A percentile compares a stretch with the other conserved stretches of the same genome.
Conservation (phyloP, 2,797 vertebrate species). For the Prunella strophiata region DNA sequence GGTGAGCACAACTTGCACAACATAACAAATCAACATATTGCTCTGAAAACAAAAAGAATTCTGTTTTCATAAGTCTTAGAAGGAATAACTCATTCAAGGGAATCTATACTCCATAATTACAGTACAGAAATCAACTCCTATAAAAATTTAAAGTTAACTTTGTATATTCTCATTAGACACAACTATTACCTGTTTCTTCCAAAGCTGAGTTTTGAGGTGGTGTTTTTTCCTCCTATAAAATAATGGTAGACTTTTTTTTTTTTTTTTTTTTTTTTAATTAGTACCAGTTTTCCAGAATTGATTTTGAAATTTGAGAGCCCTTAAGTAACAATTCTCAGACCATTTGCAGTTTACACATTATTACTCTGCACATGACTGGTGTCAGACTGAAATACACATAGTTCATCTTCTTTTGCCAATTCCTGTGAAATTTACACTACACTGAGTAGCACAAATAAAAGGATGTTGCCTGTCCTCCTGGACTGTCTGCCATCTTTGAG, state of each 20-base stretch:
- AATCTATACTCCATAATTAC: not conserved
- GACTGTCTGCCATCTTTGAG: not conserved
- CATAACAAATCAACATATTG: not conserved
- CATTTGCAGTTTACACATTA: not conserved
- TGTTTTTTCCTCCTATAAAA: not conserved
- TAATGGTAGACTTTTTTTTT: not conserved
- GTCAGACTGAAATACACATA: not conserved
- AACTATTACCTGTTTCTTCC: not conserved
- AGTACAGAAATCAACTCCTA: not conserved
- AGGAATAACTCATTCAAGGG: not conserved
- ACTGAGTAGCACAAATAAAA: not conserved
- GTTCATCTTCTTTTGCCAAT: not conserved
- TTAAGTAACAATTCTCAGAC: not conserved
- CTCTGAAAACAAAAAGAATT: not conserved
- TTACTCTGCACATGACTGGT: not conserved
- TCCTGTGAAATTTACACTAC: not conserved
- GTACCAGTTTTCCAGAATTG: not conserved
- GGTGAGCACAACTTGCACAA: not conserved
- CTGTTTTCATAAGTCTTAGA: not conserved
- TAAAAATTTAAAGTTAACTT: not conserved
- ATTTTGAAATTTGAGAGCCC: not conserved
- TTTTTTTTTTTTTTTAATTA: too few relatives aligned
- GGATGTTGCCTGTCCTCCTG: not conserved
- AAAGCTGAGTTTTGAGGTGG: accelerated
- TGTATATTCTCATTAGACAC: not conserved